Evolutionary conservation across 2,888 invertebrate species (phyloP), one percentile per base, ranked within the genome.

Genomic region (Drosophila greeni): DNA sequence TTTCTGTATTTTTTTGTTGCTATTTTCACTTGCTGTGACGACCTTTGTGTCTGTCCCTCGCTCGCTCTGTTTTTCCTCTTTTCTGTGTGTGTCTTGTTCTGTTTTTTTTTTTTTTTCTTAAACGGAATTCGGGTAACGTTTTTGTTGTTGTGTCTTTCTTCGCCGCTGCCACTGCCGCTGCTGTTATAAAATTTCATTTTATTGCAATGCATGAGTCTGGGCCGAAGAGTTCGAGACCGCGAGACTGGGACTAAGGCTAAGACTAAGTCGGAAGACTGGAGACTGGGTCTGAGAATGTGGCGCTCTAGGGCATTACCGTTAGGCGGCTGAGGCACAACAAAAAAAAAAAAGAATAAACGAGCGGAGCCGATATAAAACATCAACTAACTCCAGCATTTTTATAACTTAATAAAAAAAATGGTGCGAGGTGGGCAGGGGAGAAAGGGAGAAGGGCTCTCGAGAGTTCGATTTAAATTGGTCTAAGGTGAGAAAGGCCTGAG

Each of bases 401-500:
- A 81, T 82, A 83, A 81, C 79, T 79, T 75, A 84, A 79, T 79
- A 82, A 79, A 69, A 67, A 58, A 60, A 31, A 45, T 16, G 29
- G 7, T 18, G 45, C 23, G 54, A 70, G 70, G 64, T 29, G 61
- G 26, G 14, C 29, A 23, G 61, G 60, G 23, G 37, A 37, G 24
- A 51, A 40, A 29, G 42, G 29, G 31, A 9, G 29, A 45, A 36
- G 62, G 18, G 42, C 43, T 31, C 64, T 20, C 31, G 12, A 29
- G 66, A 78, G 83, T 80, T 77, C 77, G 80, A 80, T 82, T 77
- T 79, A 76, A 76, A 76, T 82, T 79, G 82, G 77, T 72, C 72
- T 58, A 67, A 57, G 67, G 66, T 66, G 62, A 65, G 70, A 68
- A 68, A 75, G 76, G 62, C 74, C 76, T 75, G 76, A 69, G 82